Base-by-base conservation (phyloP, 2,797 vertebrate species). In the Oryzias sinensis region DNA sequence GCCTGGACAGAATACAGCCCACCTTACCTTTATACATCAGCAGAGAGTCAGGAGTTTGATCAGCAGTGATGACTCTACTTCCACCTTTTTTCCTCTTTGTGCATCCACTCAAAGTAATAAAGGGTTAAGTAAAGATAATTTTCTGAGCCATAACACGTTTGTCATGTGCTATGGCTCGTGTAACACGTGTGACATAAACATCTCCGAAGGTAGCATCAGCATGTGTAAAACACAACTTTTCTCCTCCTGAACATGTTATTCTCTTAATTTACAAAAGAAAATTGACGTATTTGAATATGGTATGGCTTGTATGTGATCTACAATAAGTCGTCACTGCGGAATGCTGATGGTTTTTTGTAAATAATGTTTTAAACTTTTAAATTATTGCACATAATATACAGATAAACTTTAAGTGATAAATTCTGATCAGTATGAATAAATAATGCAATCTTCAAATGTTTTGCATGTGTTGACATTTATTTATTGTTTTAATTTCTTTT, bases 21-120 rank as follows among this genome's bases (percentile, higher is more conserved):
- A 83, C 90, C 0, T 85, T 94, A 50, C 87, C 92, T 0, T 89
- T 95, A 52, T 94, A 96, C 78, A 92, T 95, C 74, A 93, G 94
- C 80, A 93, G 93, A 72, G 95, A 97, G 83, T 97, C 96, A 0
- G 95, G 94, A 91, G 86, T 90, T 62, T 90, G 62, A 80, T 81
- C 77, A 64, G 5, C 71, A 68, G 24, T 47, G 59, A 71, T 73
- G 76, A 61, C 59, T 53, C 40, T 62, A 68, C 45, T 70, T 73
- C 52, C 53, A 49, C 68, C 68, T 75, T 49, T 66, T 69, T 79
- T 52, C 59, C 74, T 51, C 61, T 76, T 62, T 69, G 66, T 82
- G 68, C 49, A 67, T 74, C 77, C 72, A 76, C 84, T 74, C 72
- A 81, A 81, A 77, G 72, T 71, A 75, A 62, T 79, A 57, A 78